Evolutionary conservation across 2,888 invertebrate species (phyloP).

Genomic region (Spilarctia lutea): DNA sequence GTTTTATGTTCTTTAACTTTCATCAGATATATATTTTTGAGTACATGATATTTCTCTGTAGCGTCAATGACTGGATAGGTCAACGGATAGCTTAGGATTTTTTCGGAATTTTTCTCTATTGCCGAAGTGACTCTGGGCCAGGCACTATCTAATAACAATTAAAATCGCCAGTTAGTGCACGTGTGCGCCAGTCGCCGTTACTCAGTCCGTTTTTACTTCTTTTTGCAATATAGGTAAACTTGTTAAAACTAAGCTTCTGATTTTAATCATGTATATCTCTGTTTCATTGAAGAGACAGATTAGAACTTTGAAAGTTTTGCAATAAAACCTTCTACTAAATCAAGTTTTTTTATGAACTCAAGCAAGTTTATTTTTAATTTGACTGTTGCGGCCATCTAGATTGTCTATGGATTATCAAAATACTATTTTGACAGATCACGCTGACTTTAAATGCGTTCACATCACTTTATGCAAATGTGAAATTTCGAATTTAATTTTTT

Average conservation of each 20-base stretch:
- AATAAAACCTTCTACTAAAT: constrained; percentile 19
- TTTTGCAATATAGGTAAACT: too few relatives aligned
- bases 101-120: too few relatives aligned
- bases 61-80: too few relatives aligned
- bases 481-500: constrained; percentile 82
- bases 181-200: too few relatives aligned
- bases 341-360: constrained; percentile 20
- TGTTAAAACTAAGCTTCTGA: background rate
- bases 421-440: constrained; percentile 56
- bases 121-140: too few relatives aligned
- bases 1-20: too few relatives aligned
- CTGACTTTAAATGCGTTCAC: constrained; percentile 68
- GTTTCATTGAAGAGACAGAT: background rate
- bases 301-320: background rate
- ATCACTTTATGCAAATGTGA: constrained; percentile 71
- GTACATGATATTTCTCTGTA: too few relatives aligned
- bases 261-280: background rate
- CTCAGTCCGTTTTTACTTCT: too few relatives aligned
- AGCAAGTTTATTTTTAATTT: constrained; percentile 42
- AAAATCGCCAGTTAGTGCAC: too few relatives aligned
- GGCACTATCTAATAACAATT: too few relatives aligned
- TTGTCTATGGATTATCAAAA: constrained; percentile 43
- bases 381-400: constrained; percentile 45
- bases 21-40: too few relatives aligned
- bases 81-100: too few relatives aligned